phyloP scores from a whole-genome alignment of 2,888 invertebrate genomes.

The Drosophila sordidapex region DNA sequence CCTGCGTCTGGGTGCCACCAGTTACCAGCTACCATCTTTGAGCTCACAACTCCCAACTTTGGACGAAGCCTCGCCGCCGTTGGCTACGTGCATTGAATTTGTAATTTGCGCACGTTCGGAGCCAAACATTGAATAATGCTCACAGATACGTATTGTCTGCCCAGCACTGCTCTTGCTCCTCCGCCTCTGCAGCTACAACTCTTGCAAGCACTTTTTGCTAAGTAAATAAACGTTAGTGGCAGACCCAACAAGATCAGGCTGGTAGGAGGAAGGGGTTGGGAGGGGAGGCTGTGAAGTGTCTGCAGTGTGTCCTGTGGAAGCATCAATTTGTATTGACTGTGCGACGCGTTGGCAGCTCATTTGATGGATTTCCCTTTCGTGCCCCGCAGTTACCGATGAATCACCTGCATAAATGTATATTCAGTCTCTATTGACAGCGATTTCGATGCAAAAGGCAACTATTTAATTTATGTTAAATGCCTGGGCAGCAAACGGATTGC shows the following conservation, averaged over 20 bases:
- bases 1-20: slow-evolving; percentile 12
- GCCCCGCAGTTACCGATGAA: slow-evolving; percentile 53
- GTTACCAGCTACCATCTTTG: slow-evolving; percentile 20
- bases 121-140: slow-evolving; percentile 80
- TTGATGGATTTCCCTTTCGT: slow-evolving; percentile 72
- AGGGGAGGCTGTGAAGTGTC: background rate
- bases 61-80: slow-evolving; percentile 53
- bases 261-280: too few relatives aligned
- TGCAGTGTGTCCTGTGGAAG: slow-evolving; percentile 13
- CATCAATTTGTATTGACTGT: slow-evolving; percentile 75
- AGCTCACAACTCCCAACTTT: slow-evolving; percentile 28
- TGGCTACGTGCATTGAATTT: slow-evolving; percentile 79
- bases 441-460: slow-evolving; percentile 45
- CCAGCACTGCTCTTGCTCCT: background rate
- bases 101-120: slow-evolving; percentile 79
- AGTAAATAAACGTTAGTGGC: slow-evolving; percentile 68
- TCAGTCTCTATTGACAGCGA: slow-evolving; percentile 34
- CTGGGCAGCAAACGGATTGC: slow-evolving; percentile 37
- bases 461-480: slow-evolving; percentile 68
- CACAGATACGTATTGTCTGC: slow-evolving; percentile 66
- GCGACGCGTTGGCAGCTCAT: slow-evolving; percentile 75
- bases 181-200: slow-evolving; percentile 5
- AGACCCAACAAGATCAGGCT: slow-evolving; percentile 23
- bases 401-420: slow-evolving; percentile 64
- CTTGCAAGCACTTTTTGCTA: slow-evolving; percentile 62